Evolutionary conservation across 1,140 invertebrate genomes (phyloP).

Genomic region (Pristionchus pacificus): DNA sequence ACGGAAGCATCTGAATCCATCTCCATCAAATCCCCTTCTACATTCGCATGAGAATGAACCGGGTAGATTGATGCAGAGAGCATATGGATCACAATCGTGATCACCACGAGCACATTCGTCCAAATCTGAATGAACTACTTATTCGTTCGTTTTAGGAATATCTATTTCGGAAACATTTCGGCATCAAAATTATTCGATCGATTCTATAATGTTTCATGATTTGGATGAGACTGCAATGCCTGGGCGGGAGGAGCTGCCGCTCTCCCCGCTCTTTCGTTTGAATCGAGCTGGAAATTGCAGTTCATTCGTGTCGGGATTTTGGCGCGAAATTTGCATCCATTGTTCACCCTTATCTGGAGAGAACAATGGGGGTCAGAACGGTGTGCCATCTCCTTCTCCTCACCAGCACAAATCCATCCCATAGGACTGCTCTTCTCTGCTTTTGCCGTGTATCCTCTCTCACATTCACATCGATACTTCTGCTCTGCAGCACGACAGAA

Average conservation of each 20-base stretch:
- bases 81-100: slow-evolving; percentile 75
- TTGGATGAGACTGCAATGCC: no score
- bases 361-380: no score
- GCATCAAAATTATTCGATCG: no score
- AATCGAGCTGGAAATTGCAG: no score
- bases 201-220: no score
- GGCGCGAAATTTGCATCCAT: no score
- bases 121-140: slow-evolving; percentile 77
- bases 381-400: not conserved
- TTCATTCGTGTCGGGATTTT: no score
- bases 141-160: no score
- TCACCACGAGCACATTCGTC: slow-evolving; percentile 76
- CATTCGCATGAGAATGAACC: slow-evolving; percentile 76
- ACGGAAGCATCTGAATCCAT: slow-evolving; percentile 61
- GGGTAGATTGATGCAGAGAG: slow-evolving; percentile 75
- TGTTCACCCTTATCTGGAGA: no score
- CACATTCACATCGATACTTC: slow-evolving; percentile 56
- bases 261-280: no score
- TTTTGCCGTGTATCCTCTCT: slow-evolving; percentile 53
- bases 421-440: slow-evolving; percentile 26
- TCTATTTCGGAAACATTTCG: no score
- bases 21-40: slow-evolving; percentile 65
- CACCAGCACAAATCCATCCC: slow-evolving; percentile 46
- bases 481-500: slow-evolving; percentile 53
- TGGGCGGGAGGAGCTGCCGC: no score